phyloP scores from a whole-genome alignment of 1,140 invertebrate species.

The Brachionus paranguensis region DNA sequence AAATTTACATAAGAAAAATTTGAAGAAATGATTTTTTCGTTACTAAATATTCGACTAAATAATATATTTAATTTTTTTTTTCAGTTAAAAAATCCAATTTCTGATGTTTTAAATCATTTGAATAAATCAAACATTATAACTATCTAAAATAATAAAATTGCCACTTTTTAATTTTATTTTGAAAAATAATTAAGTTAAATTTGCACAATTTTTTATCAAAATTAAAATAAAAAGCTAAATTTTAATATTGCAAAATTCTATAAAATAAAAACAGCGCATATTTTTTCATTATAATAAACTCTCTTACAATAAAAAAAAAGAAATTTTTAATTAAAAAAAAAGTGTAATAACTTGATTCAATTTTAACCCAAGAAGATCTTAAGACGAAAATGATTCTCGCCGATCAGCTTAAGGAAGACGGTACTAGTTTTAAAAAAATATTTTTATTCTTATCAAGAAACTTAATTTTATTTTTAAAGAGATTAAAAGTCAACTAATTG shows the following conservation, averaged over 20 bases:
- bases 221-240: neutral
- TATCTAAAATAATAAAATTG: too few relatives aligned
- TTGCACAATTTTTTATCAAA: neutral
- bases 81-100: too few relatives aligned
- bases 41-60: too few relatives aligned
- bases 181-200: neutral
- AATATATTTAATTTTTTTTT: too few relatives aligned
- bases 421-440: neutral
- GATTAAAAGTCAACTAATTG: neutral
- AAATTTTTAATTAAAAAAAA: neutral
- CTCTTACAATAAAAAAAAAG: neutral
- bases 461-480: neutral
- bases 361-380: neutral
- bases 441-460: neutral
- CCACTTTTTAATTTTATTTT: neutral
- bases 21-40: too few relatives aligned
- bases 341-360: neutral
- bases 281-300: neutral
- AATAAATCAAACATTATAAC: too few relatives aligned
- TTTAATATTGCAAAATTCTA: neutral
- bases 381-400: neutral
- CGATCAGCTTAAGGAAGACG: slow-evolving; percentile 7
- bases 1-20: too few relatives aligned
- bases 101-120: too few relatives aligned
- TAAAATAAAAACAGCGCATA: slow-evolving; percentile 23